These are phyloP conservation scores for Cephalopterus ornatus DNA, from an alignment of 2,113 vertebrate species.

Conservation along the genomic window DNA sequence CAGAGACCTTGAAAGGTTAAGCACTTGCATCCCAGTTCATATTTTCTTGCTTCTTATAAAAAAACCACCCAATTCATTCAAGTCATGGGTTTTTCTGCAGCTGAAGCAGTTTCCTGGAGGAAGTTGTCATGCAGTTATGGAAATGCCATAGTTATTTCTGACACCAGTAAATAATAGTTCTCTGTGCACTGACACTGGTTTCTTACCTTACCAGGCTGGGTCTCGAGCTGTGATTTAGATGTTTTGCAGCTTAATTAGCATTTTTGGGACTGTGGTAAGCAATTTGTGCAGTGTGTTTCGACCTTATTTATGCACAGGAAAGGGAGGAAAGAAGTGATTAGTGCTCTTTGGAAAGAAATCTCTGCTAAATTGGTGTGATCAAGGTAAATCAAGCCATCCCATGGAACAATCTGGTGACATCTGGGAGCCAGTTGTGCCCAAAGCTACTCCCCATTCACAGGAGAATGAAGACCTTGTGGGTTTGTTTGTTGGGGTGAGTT, in stretches of 20 bases:
- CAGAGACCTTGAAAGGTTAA: slow-evolving; percentile 22
- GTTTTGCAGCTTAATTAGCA: slow-evolving; percentile 63
- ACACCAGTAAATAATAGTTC: slow-evolving; percentile 70
- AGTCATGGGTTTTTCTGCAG: slow-evolving; percentile 58
- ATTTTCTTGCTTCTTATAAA: not conserved
- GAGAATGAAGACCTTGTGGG: not conserved
- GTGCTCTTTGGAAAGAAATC: not conserved
- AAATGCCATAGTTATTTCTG: slow-evolving; percentile 72
- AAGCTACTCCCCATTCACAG: not conserved
- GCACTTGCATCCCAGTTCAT: not conserved
- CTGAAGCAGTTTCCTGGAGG: slow-evolving; percentile 59
- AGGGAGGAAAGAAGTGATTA: slow-evolving; percentile 54
- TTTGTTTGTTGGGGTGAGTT: not conserved
- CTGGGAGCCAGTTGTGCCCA: not conserved
- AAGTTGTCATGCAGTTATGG: slow-evolving; percentile 68
- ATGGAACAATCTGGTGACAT: not conserved
- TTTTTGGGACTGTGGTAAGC: slow-evolving; percentile 42
- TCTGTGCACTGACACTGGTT: slow-evolving; percentile 40
- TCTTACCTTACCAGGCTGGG: slow-evolving; percentile 51
- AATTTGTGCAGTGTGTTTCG: slow-evolving; percentile 18
- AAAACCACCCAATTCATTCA: not conserved
- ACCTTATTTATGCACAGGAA: slow-evolving; percentile 7
- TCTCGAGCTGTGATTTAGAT: slow-evolving; percentile 60
- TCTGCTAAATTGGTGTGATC: slow-evolving; percentile 62
- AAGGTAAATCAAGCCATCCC: slow-evolving; percentile 50